Percentiles rank a stretch among this genome's conserved stretches.
phyloP scores from a whole-genome alignment of 2,888 invertebrate genomes.

The Lepidocyrtoides sp. region DNA sequence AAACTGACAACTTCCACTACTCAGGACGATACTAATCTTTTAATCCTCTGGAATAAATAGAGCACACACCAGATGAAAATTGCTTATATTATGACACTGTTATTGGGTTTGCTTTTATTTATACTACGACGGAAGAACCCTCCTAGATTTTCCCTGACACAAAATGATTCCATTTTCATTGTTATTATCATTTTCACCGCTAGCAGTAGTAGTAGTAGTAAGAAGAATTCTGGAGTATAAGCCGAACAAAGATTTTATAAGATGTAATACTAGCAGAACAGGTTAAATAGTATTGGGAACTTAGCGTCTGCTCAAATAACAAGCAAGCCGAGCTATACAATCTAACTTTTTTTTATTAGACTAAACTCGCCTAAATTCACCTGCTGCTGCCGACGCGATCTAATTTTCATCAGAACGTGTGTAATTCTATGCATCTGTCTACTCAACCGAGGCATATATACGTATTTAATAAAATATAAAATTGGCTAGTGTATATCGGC shows the following conservation, averaged over 20 bases:
- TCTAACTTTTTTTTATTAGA: constrained; percentile 4
- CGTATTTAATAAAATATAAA: neutral
- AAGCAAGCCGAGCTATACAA: neutral
- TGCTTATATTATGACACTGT: constrained; percentile 45
- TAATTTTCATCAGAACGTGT: neutral
- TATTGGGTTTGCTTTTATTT: constrained; percentile 44
- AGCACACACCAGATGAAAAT: constrained; percentile 56
- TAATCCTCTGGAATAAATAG: constrained; percentile 69
- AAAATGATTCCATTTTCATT: constrained; percentile 18
- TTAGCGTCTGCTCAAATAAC: neutral
- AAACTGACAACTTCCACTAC: constrained; percentile 59
- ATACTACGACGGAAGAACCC: neutral
- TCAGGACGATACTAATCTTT: constrained; percentile 61
- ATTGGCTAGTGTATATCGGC: constrained; percentile 4
- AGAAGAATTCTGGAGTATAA: neutral
- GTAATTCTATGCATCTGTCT: constrained; percentile 32
- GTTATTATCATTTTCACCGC: neutral
- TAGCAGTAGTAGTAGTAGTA: neutral
- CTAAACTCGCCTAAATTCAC: neutral
- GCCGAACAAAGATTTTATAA: neutral
- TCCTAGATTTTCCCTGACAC: neutral
- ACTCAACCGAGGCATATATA: neutral
- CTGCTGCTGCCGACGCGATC: constrained; percentile 11
- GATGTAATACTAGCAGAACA: neutral
- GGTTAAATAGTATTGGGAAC: constrained; percentile 1